Evolutionary conservation across 2,797 vertebrate species (phyloP).

Genomic region (Tympanoctomys barrerae): DNA sequence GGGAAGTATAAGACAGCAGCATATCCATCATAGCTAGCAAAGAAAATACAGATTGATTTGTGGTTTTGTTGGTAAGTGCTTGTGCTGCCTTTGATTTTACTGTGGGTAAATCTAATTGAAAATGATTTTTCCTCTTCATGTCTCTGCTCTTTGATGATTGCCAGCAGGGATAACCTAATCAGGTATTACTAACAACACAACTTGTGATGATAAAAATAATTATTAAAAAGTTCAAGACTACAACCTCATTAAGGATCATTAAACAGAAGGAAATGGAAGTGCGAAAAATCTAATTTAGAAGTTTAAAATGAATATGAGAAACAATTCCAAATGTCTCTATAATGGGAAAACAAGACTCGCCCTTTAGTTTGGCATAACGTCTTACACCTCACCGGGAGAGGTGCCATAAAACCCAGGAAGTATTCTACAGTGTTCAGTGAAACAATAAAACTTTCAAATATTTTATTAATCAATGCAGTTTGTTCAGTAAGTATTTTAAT

Average conservation of each 20-base stretch:
- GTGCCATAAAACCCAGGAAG: neutral
- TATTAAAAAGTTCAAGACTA: slow-evolving; percentile 33
- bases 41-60: slow-evolving; percentile 49
- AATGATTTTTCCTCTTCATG: slow-evolving; percentile 59
- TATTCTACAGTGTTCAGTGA: neutral
- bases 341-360: neutral
- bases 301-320: slow-evolving; percentile 42
- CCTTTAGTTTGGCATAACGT: neutral
- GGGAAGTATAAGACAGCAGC: neutral
- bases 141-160: neutral
- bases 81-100: slow-evolving; percentile 50
- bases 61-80: slow-evolving; percentile 63
- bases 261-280: slow-evolving; percentile 18
- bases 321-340: neutral
- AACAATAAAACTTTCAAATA: neutral
- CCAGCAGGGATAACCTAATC: slow-evolving; percentile 56
- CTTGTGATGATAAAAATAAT: slow-evolving; percentile 62
- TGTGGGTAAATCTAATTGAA: slow-evolving; percentile 64
- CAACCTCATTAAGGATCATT: slow-evolving; percentile 52
- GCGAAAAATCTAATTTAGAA: slow-evolving; percentile 18
- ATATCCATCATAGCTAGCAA: neutral
- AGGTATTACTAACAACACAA: slow-evolving; percentile 60
- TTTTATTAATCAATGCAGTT: slow-evolving; percentile 36
- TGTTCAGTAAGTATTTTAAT: slow-evolving; percentile 65
- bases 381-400: neutral